Conservation (phyloP, 1,140 invertebrate genomes). For the Heliconius congener region DNA sequence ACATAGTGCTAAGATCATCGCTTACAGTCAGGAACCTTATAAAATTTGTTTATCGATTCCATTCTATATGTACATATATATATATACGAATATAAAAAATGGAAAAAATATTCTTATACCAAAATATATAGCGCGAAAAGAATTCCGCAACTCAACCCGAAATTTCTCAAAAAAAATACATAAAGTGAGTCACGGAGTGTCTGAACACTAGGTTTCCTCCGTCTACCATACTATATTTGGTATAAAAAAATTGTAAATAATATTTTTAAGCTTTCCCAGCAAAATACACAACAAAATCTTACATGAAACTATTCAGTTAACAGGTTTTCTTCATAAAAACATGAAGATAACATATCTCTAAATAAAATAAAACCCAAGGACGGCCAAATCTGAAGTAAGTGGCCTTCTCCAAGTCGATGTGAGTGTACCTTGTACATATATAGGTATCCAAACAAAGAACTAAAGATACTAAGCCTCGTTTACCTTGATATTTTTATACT, state of each 20-base stretch:
- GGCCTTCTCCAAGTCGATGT: neutral
- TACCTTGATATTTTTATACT: constrained; percentile 27
- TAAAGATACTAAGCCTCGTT: neutral
- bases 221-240: too few species aligned
- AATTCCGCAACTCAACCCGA: too few species aligned
- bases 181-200: too few species aligned
- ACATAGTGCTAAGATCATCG: neutral
- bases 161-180: too few species aligned
- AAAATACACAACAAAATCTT: neutral
- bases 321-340: constrained; percentile 11
- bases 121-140: too few species aligned
- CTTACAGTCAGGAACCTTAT: too few species aligned
- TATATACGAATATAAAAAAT: too few species aligned
- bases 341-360: neutral
- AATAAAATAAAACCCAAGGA: constrained; percentile 4
- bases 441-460: constrained; percentile 2
- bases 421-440: neutral
- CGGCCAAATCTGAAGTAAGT: neutral
- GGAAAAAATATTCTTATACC: too few species aligned
- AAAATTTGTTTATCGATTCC: too few species aligned
- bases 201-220: too few species aligned
- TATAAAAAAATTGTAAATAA: neutral
- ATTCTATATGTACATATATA: too few species aligned
- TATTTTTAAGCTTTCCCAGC: neutral
- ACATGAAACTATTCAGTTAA: neutral